A percentile compares a stretch with the other conserved stretches of the same genome.
phyloP scores from a whole-genome alignment of 1,140 invertebrate species.

The Parapsyche elsis region DNA sequence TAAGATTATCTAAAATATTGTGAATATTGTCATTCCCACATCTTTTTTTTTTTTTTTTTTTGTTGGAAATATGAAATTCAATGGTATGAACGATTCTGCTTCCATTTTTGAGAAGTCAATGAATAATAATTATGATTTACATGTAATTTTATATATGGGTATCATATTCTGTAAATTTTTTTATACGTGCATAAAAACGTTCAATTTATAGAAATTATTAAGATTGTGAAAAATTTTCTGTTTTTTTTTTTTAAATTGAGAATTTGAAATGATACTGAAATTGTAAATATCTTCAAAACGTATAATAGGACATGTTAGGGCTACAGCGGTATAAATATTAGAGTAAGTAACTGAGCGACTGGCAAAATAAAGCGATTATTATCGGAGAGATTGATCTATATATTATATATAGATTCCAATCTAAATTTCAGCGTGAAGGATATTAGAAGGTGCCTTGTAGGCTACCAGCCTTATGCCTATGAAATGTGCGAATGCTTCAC shows the following conservation, averaged over 20 bases:
- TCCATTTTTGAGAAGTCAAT: constrained; percentile 53
- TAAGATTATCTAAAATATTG: too few species aligned
- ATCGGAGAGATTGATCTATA: constrained; percentile 24
- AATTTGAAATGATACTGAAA: constrained; percentile 4
- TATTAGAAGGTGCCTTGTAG: constrained; percentile 70
- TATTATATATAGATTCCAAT: constrained; percentile 6
- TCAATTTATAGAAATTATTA: background rate
- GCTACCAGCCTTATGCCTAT: constrained; percentile 68
- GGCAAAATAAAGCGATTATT: constrained; percentile 27
- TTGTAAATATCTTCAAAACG: constrained; percentile 31
- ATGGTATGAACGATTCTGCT: constrained; percentile 26
- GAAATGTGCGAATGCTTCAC: constrained; percentile 61
- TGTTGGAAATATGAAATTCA: background rate
- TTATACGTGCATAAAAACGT: background rate
- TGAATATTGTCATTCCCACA: background rate
- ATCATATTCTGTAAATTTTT: background rate
- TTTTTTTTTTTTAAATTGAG: background rate
- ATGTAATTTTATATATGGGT: background rate
- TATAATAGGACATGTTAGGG: constrained; percentile 24
- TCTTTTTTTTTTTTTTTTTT: background rate
- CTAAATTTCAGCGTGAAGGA: constrained; percentile 55
- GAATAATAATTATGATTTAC: background rate
- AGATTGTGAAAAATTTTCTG: background rate
- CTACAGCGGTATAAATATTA: constrained; percentile 54
- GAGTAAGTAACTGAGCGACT: constrained; percentile 44